Percentiles rank a stretch among this genome's conserved stretches.
phyloP scores from a whole-genome alignment of 37 sponge, comb jelly and placozoan genomes.

The Halisarca cf. caerulea region DNA sequence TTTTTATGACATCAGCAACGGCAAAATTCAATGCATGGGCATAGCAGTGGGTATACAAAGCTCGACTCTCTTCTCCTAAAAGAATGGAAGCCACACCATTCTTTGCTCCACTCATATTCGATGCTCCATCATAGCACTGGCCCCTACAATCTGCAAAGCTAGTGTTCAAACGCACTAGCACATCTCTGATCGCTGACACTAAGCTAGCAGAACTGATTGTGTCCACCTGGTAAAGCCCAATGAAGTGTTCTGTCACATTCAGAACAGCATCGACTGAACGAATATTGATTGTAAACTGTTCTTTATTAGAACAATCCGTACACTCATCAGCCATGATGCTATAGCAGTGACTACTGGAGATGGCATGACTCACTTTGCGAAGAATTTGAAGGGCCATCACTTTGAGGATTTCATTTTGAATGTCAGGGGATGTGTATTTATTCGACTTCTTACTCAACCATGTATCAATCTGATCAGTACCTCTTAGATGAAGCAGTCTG shows the following conservation, averaged over 20 bases:
- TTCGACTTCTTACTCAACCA: constrained; percentile 27
- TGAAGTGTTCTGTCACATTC: constrained; percentile 12
- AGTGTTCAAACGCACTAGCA: constrained; percentile 18
- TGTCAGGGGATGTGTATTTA: constrained; percentile 54
- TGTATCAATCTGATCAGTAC: neutral
- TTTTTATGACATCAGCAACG: constrained; percentile 36
- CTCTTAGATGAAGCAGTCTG: constrained; percentile 35
- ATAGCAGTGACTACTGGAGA: constrained; percentile 5
- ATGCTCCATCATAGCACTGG: constrained; percentile 41
- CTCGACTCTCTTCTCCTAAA: constrained; percentile 11
- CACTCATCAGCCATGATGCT: constrained; percentile 38
- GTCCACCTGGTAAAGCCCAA: constrained; percentile 36
- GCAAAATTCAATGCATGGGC: constrained; percentile 38
- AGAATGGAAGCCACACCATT: constrained; percentile 27
- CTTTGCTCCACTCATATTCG: constrained; percentile 41
- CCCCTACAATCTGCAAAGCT: constrained; percentile 9
- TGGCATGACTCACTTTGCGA: constrained; percentile 19
- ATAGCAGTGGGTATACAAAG: constrained; percentile 41
- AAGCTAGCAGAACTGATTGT: constrained; percentile 24
- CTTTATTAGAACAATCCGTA: constrained; percentile 32
- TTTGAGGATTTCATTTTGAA: constrained; percentile 46
- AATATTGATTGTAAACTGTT: constrained; percentile 41
- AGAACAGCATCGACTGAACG: constrained; percentile 24
- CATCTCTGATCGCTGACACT: constrained; percentile 34
- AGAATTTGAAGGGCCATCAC: constrained; percentile 47